Evolutionary conservation across 2,888 invertebrate species (phyloP).

Genomic region (Hirtodrosophila trivittata): DNA sequence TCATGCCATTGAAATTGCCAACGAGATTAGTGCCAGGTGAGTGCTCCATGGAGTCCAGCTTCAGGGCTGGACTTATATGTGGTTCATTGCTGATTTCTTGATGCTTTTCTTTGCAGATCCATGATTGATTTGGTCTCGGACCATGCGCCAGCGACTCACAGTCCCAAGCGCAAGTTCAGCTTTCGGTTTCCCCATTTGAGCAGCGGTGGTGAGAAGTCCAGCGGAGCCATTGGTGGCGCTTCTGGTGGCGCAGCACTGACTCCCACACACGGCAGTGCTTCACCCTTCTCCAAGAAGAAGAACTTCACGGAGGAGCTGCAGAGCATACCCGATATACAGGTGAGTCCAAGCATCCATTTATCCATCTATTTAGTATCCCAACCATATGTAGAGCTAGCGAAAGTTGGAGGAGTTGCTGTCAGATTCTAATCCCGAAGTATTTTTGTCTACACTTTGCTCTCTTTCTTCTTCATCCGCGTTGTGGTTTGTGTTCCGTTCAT

Average conservation of each 20-base stretch:
- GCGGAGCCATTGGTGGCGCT: constrained; percentile 42
- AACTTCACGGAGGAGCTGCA: constrained; percentile 96
- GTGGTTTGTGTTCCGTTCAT: constrained; percentile 43
- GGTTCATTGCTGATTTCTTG: neutral
- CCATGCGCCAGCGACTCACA: constrained; percentile 86
- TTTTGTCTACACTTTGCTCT: constrained; percentile 55
- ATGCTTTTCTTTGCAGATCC: constrained; percentile 81
- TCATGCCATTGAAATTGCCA: constrained; percentile 96
- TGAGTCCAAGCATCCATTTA: constrained; percentile 81
- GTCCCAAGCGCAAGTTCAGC: constrained; percentile 90
- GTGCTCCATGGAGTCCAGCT: neutral
- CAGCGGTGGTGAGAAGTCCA: constrained; percentile 75
- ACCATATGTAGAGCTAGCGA: constrained; percentile 11
- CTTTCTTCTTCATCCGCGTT: constrained; percentile 38
- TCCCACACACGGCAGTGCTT: constrained; percentile 81
- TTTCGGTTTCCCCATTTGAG: constrained; percentile 88
- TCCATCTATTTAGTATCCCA: neutral
- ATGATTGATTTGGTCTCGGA: constrained; percentile 87
- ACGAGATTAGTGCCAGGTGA: constrained; percentile 92
- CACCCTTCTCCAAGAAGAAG: constrained; percentile 85
- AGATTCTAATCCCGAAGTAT: constrained; percentile 56
- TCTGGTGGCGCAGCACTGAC: constrained; percentile 50
- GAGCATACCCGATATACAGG: constrained; percentile 94
- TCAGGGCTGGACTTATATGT: no score
- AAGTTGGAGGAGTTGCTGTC: constrained; percentile 1